These are phyloP conservation scores for Iphiclides podalirius DNA, from an alignment of 2,888 invertebrate species.

Conservation along the genomic window DNA sequence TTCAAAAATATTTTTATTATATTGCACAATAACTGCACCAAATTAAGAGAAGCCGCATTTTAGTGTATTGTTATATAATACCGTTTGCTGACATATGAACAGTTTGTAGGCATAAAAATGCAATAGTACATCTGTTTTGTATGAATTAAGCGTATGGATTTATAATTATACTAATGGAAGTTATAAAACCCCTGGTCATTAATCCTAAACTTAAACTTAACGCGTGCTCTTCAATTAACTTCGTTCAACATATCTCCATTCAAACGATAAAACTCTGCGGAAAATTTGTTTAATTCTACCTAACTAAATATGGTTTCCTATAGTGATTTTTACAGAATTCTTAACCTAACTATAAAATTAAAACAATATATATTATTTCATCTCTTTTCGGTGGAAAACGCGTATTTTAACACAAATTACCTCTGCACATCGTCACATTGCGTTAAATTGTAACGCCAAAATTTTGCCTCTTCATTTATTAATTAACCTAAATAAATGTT, in stretches of 20 bases:
- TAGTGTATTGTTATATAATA: not conserved
- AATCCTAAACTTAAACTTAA: not conserved
- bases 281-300: constrained; percentile 1
- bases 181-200: no score
- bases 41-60: not conserved
- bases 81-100: not conserved
- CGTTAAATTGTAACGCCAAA: no score
- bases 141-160: constrained; percentile 1
- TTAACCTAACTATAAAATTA: constrained; percentile 23
- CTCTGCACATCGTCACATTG: no score
- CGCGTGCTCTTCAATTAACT: no score
- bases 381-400: constrained; percentile 34
- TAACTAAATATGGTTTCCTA: no score
- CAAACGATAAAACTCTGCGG: not conserved
- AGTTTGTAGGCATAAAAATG: no score
- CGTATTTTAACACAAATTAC: constrained; percentile 12
- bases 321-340: constrained; percentile 10
- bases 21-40: constrained; percentile 16
- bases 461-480: no score
- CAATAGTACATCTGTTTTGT: no score
- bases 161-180: not conserved
- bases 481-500: no score
- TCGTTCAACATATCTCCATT: not conserved
- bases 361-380: constrained; percentile 35
- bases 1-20: constrained; percentile 6